These are phyloP conservation scores for Sminthurides aquaticus DNA, from an alignment of 2,888 invertebrate species.

Conservation along the genomic window DNA sequence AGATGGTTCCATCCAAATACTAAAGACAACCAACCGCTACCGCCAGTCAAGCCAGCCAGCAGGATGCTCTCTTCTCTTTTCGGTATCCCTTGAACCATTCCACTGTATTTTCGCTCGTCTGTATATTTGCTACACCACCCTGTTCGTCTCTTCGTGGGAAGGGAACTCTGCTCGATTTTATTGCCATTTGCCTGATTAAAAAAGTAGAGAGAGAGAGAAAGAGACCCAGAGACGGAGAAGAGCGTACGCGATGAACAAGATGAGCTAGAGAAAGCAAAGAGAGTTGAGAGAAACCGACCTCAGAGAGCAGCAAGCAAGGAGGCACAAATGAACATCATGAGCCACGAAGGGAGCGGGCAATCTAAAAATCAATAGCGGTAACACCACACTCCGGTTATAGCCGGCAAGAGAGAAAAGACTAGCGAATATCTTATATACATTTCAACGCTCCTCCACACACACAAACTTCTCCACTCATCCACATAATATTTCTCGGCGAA, in stretches of 20 bases:
- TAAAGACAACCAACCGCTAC: background rate
- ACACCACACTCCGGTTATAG: too few relatives aligned
- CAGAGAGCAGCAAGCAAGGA: too few relatives aligned
- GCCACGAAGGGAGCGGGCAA: background rate
- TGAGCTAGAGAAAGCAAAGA: too few relatives aligned
- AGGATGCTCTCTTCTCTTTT: background rate
- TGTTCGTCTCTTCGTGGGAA: background rate
- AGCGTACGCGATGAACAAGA: too few relatives aligned
- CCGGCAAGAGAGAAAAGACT: too few relatives aligned
- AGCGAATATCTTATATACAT: too few relatives aligned
- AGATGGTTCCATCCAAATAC: background rate
- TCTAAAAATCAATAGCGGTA: constrained; percentile 7
- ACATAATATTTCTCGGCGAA: too few relatives aligned
- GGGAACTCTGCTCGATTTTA: constrained; percentile 31
- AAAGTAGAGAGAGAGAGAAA: constrained; percentile 25
- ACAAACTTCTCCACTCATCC: too few relatives aligned
- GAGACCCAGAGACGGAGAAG: background rate
- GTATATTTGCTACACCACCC: background rate
- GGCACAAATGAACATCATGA: too few relatives aligned
- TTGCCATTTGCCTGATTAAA: constrained; percentile 43
- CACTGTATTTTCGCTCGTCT: background rate
- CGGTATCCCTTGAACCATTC: background rate
- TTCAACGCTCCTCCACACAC: too few relatives aligned
- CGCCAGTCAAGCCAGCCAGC: too few relatives aligned
- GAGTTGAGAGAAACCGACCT: too few relatives aligned